Conservation (phyloP, 2,888 invertebrate genomes). For the Lasioglossum figueresi region DNA sequence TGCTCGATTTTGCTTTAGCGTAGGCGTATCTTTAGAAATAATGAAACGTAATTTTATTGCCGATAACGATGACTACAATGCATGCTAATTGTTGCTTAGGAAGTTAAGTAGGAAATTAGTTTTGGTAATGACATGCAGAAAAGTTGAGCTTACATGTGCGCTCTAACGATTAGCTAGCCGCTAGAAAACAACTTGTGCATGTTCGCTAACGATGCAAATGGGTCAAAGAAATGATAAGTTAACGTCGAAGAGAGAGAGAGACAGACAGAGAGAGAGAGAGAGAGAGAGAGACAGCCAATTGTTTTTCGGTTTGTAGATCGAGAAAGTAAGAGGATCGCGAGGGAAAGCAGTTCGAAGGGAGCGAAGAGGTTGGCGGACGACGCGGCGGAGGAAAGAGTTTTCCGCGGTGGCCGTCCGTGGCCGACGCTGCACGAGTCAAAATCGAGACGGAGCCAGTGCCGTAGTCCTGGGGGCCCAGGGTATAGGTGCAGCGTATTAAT, state of each 20-base stretch:
- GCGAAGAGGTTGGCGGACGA: not conserved
- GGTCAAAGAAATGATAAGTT: not conserved
- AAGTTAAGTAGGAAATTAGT: not conserved
- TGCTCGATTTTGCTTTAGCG: not conserved
- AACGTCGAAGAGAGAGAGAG: not conserved
- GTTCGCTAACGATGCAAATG: not conserved
- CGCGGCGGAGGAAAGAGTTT: not conserved
- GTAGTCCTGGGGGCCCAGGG: constrained; percentile 75
- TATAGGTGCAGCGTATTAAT: constrained; percentile 80
- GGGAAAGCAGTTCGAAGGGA: not conserved
- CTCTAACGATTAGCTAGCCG: not conserved
- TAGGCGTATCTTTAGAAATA: not conserved
- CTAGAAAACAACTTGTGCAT: not conserved
- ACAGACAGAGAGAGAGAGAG: not conserved
- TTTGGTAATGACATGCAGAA: not conserved
- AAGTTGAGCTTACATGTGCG: not conserved
- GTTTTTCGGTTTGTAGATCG: not conserved
- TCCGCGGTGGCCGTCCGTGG: not conserved
- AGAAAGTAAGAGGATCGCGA: not conserved
- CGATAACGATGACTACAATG: not conserved
- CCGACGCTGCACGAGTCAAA: constrained; percentile 12
- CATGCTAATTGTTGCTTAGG: not conserved
- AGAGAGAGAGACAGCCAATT: not conserved
- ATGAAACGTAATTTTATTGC: not conserved
- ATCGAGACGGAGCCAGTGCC: constrained; percentile 53